Percentiles rank a stretch among this genome's conserved stretches.
Conservation (phyloP, 2,113 vertebrate species). For the Cebidichthys violaceus region DNA sequence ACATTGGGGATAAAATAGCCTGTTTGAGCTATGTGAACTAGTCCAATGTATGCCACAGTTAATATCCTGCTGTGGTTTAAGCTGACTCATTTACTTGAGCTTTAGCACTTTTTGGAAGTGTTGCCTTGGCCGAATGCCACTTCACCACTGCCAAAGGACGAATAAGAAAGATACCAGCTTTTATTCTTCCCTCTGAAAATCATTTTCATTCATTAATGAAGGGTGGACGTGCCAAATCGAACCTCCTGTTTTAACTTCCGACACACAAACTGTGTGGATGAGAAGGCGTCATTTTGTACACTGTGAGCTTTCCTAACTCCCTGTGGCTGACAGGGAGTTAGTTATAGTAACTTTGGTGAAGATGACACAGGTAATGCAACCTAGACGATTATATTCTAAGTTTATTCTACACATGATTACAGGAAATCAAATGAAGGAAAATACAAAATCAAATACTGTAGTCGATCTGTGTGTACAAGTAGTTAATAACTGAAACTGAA, state of each 20-base stretch:
- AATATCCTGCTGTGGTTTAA: slow-evolving; percentile 38
- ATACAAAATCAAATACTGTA: slow-evolving; percentile 24
- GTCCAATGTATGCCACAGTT: slow-evolving; percentile 17
- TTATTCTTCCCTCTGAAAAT: slow-evolving; percentile 39
- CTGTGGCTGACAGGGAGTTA: not conserved
- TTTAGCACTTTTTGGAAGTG: slow-evolving; percentile 69
- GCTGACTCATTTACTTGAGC: slow-evolving; percentile 60
- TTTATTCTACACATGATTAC: slow-evolving; percentile 15
- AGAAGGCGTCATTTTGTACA: slow-evolving; percentile 20
- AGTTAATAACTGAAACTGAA: slow-evolving; percentile 21
- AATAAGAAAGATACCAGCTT: slow-evolving; percentile 49
- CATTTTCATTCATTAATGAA: slow-evolving; percentile 33
- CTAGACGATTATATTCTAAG: slow-evolving; percentile 3
- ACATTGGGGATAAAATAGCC: slow-evolving; percentile 27
- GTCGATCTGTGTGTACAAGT: slow-evolving; percentile 9
- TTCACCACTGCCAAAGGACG: slow-evolving; percentile 77
- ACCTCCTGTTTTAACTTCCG: slow-evolving; percentile 31
- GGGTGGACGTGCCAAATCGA: slow-evolving; percentile 73
- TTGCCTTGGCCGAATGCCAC: slow-evolving; percentile 72
- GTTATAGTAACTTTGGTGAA: not conserved
- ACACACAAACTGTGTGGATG: not conserved
- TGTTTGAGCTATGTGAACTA: slow-evolving; percentile 10
- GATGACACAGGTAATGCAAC: not conserved
- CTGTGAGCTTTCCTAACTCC: not conserved
- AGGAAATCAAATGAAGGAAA: slow-evolving; percentile 32